Percentiles rank a stretch among this genome's conserved stretches.
Evolutionary conservation across 2,888 invertebrate species (phyloP).

Genomic region (Drosophila mettleri): DNA sequence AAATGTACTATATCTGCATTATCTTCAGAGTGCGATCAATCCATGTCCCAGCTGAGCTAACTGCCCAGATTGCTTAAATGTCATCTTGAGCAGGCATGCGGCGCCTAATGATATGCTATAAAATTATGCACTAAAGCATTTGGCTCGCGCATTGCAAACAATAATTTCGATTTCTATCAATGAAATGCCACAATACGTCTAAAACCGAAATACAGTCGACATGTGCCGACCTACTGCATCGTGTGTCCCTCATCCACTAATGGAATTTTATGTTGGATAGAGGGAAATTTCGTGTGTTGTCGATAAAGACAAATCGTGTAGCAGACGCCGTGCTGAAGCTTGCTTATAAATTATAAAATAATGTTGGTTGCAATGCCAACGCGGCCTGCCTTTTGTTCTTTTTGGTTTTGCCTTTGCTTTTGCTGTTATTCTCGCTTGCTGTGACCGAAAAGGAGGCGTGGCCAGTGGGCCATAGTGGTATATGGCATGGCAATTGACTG

Average conservation of each 20-base stretch:
- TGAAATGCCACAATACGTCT: conserved; percentile 48
- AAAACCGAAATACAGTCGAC: conserved; percentile 32
- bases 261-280: conserved; percentile 57
- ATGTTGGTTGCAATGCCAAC: conserved; percentile 77
- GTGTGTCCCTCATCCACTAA: conserved; percentile 38
- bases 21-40: conserved; percentile 1
- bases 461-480: not conserved
- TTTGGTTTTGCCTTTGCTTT: not conserved
- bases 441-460: conserved; percentile 8
- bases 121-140: conserved; percentile 26
- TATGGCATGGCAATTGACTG: conserved; percentile 25
- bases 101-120: conserved; percentile 18
- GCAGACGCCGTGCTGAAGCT: conserved; percentile 57
- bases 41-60: not conserved
- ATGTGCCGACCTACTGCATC: not conserved
- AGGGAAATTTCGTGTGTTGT: conserved; percentile 41
- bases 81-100: conserved; percentile 4
- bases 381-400: conserved; percentile 48
- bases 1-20: too few species aligned
- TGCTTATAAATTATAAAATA: conserved; percentile 80
- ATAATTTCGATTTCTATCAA: conserved; percentile 77
- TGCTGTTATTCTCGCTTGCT: not conserved
- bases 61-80: conserved; percentile 21
- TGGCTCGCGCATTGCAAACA: conserved; percentile 20
- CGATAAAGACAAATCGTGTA: conserved; percentile 75